Evolutionary conservation across 1,140 invertebrate species (phyloP).

Genomic region (Ephestia elutella): DNA sequence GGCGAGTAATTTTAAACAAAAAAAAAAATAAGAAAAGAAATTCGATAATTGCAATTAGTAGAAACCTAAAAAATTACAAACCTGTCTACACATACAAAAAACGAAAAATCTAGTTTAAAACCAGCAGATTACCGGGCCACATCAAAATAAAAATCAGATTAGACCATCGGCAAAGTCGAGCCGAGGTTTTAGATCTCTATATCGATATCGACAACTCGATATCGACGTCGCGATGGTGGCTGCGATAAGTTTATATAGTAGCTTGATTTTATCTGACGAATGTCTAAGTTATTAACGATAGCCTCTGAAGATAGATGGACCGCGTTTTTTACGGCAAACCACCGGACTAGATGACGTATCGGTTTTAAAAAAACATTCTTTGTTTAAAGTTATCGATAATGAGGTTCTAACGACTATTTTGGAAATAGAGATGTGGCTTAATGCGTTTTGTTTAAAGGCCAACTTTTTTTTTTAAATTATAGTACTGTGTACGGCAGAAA

Average conservation of each 20-base stretch:
- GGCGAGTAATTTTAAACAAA: no score
- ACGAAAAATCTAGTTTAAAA: no score
- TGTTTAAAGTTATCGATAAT: not conserved
- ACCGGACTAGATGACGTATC: not conserved
- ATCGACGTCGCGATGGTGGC: not conserved
- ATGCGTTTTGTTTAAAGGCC: no score
- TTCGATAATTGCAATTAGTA: no score
- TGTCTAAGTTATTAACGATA: not conserved
- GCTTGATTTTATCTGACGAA: not conserved
- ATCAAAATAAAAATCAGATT: not conserved
- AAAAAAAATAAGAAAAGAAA: no score
- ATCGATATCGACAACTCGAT: constrained; percentile 2
- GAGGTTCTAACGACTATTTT: constrained; percentile 1
- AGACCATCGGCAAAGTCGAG: not conserved
- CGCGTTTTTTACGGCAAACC: not conserved
- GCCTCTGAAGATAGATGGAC: not conserved
- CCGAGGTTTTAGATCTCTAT: not conserved
- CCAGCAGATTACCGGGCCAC: not conserved
- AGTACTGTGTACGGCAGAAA: no score
- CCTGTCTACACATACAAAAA: no score
- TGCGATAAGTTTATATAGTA: not conserved
- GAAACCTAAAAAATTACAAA: no score
- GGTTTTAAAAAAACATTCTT: not conserved
- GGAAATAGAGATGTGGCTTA: no score
- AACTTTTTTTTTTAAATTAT: no score